Percentiles rank a stretch among this genome's conserved stretches.
phyloP scores from a whole-genome alignment of 2,888 invertebrate genomes.

The Nemotelus pantherinus region DNA sequence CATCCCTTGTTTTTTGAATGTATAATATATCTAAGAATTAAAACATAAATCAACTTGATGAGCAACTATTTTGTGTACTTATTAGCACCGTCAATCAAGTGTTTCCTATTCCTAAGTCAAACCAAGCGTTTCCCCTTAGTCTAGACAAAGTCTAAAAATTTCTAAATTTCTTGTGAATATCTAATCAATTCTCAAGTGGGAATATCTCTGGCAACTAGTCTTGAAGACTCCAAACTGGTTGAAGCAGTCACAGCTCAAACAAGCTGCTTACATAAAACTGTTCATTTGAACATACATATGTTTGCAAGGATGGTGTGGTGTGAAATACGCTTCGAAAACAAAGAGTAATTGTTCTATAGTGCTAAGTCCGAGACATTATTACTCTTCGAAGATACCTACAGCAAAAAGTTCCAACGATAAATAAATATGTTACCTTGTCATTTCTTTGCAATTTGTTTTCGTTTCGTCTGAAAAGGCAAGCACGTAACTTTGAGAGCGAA shows the following conservation, averaged over 20 bases:
- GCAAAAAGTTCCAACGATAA: conserved; percentile 16
- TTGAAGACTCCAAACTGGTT: neutral
- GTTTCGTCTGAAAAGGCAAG: neutral
- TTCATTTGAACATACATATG: too few relatives aligned
- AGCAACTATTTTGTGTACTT: too few relatives aligned
- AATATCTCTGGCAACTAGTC: neutral
- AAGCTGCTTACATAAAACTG: neutral
- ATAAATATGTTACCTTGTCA: conserved; percentile 15
- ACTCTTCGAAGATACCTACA: neutral
- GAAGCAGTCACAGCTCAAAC: conserved; percentile 3
- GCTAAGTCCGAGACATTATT: neutral
- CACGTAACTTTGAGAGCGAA: neutral
- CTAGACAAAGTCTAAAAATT: too few relatives aligned
- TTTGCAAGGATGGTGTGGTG: too few relatives aligned
- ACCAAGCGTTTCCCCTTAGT: too few relatives aligned
- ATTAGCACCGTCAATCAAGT: too few relatives aligned
- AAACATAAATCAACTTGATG: too few relatives aligned
- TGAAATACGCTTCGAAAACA: too few relatives aligned
- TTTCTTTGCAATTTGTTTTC: conserved; percentile 17
- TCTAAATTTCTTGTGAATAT: neutral
- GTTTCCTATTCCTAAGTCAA: too few relatives aligned
- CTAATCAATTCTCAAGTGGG: neutral
- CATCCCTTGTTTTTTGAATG: too few relatives aligned
- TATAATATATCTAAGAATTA: too few relatives aligned
- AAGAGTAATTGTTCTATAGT: conserved; percentile 8